These are phyloP conservation scores for Neoscelio sp. DNA, from an alignment of 2,888 invertebrate species.

Conservation along the genomic window DNA sequence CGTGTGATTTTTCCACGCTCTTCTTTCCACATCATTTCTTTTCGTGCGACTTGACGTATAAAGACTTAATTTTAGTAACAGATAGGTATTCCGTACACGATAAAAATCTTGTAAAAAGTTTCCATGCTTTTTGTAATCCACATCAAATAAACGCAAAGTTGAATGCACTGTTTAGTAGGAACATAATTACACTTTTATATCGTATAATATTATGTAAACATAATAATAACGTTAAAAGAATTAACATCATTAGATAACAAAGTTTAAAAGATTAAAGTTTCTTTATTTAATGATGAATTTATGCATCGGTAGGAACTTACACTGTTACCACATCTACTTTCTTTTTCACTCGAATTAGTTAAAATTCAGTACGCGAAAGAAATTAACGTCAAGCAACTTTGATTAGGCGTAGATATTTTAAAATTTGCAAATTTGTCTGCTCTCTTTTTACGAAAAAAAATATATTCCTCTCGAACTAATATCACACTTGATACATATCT, in stretches of 20 bases:
- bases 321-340: constrained; percentile 59
- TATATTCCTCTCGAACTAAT: no score
- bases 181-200: constrained; percentile 40
- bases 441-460: no score
- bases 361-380: constrained; percentile 50
- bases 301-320: constrained; percentile 53
- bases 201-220: constrained; percentile 39
- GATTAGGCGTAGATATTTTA: not conserved
- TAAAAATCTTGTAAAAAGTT: no score
- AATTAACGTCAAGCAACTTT: constrained; percentile 20
- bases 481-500: no score
- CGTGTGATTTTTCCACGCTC: no score
- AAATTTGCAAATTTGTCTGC: no score
- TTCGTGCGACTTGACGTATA: no score
- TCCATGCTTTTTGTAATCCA: no score
- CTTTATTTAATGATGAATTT: constrained; percentile 60
- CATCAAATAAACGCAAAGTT: not conserved
- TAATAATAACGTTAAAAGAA: constrained; percentile 48
- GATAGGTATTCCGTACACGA: no score
- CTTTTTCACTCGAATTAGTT: constrained; percentile 61
- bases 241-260: constrained; percentile 58
- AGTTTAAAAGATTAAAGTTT: constrained; percentile 56
- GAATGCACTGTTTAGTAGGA: constrained; percentile 12
- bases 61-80: no score
- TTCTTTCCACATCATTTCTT: no score